Evolutionary conservation across 2,797 vertebrate genomes (phyloP).

Genomic region (Triplophysa bombifrons): DNA sequence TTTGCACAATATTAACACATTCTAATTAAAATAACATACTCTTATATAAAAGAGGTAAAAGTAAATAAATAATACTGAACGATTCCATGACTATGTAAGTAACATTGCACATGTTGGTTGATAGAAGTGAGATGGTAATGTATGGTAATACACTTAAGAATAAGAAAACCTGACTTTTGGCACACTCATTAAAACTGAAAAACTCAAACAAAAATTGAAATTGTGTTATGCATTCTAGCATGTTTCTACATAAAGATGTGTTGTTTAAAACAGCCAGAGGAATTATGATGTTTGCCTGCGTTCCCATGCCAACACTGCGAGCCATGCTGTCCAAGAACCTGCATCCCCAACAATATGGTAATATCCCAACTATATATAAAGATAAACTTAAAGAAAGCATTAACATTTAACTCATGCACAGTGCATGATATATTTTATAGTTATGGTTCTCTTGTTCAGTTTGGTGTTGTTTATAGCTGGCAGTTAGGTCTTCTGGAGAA

Average conservation of each 20-base stretch:
- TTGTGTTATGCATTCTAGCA: neutral
- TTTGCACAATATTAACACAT: too few relatives aligned
- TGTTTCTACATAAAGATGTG: constrained; percentile 28
- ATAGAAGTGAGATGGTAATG: too few relatives aligned
- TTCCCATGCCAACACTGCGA: constrained; percentile 65
- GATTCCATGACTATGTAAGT: too few relatives aligned
- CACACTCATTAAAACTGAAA: neutral
- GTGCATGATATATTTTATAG: neutral
- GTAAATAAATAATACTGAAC: too few relatives aligned
- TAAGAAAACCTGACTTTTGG: neutral
- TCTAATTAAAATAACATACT: too few relatives aligned
- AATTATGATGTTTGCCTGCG: constrained; percentile 66
- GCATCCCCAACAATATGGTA: constrained; percentile 62
- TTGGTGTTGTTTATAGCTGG: neutral
- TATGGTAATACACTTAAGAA: neutral
- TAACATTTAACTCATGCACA: neutral
- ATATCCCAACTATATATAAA: neutral
- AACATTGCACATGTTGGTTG: too few relatives aligned
- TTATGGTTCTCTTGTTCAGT: neutral
- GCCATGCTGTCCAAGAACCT: constrained; percentile 62
- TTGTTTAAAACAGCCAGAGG: constrained; percentile 56
- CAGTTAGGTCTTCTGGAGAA: neutral
- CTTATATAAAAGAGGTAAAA: too few relatives aligned
- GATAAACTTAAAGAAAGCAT: neutral
- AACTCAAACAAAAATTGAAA: too few relatives aligned